Evolutionary conservation across 2,888 invertebrate genomes (phyloP), one percentile per base, ranked within the genome.

Genomic region (Miltochrista miniata): DNA sequence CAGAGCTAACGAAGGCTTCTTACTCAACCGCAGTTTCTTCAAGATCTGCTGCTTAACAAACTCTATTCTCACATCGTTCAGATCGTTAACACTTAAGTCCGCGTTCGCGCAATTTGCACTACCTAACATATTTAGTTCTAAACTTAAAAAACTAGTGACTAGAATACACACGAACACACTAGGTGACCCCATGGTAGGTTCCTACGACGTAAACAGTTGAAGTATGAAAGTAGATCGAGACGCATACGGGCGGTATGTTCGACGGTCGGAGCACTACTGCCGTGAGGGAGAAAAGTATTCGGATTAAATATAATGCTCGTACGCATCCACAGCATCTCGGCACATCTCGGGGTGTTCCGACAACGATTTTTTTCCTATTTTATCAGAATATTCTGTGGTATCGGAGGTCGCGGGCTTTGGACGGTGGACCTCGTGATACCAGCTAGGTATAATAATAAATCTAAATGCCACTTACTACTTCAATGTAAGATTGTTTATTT

Each of bases 11-110:
- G 92, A 92, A 7, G 96, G 96, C 70, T 95, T 95, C 81, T 95
- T 95, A 50, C 94, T 95, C 48, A 97, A 82, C 59, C 96, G 85
- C 48, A 97, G 75, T 83, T 96, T 97, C 85, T 95, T 95, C 68
- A 97, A 79, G 30, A 97, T 97, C 87, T 96, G 96, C 78, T 96
- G 94, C 82, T 97, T 97, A 42, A 96, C 96, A 68, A 95, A 95
- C 81, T 96, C 96, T 56, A 97, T 94, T 58, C 97, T 89, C 34
- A 95, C 90, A 33, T 94, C 94, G 0, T 94, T 95, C 46, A 96
- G 81, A 65, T 95, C 93, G 38, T 93, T 91, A 41, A 79, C 82
- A 51, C 76, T 81, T 15, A 87, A 61, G 33, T 94, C 94, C 7
- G 85, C 85, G 37, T 79, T 83, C 15, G 81, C 88, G 76, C 89